A percentile compares a stretch with the other conserved stretches of the same genome.
phyloP scores from a whole-genome alignment of 2,113 vertebrate genomes.

The Tricholaema leucomelas region DNA sequence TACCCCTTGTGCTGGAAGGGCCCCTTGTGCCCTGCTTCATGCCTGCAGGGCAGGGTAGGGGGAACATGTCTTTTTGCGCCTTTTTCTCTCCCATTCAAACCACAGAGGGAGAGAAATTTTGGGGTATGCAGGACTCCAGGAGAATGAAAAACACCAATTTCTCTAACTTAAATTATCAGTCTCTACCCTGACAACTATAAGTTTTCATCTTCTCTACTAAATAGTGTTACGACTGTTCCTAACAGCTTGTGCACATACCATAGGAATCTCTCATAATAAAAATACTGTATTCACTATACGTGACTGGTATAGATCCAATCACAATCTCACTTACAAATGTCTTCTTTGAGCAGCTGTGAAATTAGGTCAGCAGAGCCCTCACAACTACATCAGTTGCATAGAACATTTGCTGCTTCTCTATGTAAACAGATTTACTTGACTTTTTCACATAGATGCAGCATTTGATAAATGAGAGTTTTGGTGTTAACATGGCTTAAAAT shows the following conservation, averaged over 20 bases:
- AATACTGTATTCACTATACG: neutral
- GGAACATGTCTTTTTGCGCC: too few relatives aligned
- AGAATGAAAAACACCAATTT: neutral
- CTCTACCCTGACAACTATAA: neutral
- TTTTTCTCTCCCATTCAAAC: too few relatives aligned
- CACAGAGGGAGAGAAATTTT: too few relatives aligned
- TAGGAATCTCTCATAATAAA: constrained; percentile 31
- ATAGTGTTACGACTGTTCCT: neutral
- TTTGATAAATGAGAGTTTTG: constrained; percentile 9
- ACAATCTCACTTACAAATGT: constrained; percentile 20
- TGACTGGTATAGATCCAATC: constrained; percentile 5
- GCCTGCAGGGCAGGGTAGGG: too few relatives aligned
- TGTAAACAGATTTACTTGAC: constrained; percentile 4
- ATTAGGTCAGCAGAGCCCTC: constrained; percentile 35
- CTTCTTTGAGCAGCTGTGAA: constrained; percentile 26
- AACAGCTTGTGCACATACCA: neutral
- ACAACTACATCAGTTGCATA: neutral
- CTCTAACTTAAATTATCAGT: neutral
- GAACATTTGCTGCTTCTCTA: neutral
- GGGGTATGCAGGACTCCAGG: too few relatives aligned
- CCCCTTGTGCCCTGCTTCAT: too few relatives aligned
- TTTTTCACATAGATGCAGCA: neutral
- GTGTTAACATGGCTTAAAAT: neutral
- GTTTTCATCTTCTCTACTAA: neutral
- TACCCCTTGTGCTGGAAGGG: too few relatives aligned